These are phyloP conservation scores for Microchrysa polita DNA, from an alignment of 2,888 invertebrate species.

Conservation along the genomic window DNA sequence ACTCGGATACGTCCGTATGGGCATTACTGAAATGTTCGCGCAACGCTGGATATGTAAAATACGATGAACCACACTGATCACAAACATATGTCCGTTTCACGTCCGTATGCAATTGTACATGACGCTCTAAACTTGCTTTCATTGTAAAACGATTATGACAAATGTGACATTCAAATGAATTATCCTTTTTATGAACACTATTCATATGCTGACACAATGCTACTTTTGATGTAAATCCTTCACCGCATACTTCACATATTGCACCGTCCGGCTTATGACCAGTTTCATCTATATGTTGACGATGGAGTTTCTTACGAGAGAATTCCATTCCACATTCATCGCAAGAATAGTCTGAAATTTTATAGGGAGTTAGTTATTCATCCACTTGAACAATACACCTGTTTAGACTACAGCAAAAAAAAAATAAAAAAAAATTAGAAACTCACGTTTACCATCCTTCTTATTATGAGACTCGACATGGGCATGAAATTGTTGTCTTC, in stretches of 20 bases:
- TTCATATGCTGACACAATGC: constrained; percentile 64
- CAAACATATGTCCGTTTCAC: constrained; percentile 64
- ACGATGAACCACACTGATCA: constrained; percentile 63
- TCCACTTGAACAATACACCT: not conserved
- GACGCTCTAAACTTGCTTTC: constrained; percentile 63
- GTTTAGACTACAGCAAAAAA: not conserved
- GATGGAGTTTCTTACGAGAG: constrained; percentile 61
- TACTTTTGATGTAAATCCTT: constrained; percentile 61
- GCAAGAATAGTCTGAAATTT: constrained; percentile 59
- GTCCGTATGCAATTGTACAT: constrained; percentile 63
- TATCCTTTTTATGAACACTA: constrained; percentile 63
- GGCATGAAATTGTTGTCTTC: constrained; percentile 63
- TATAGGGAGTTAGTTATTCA: not conserved
- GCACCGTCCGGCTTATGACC: constrained; percentile 64
- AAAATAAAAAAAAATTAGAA: not conserved
- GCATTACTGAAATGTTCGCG: constrained; percentile 64
- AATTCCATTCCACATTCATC: constrained; percentile 62
- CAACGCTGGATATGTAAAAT: constrained; percentile 64
- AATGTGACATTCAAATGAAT: constrained; percentile 64
- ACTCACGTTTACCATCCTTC: constrained; percentile 64
- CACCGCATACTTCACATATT: constrained; percentile 64
- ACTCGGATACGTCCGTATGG: constrained; percentile 62
- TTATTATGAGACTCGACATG: constrained; percentile 64
- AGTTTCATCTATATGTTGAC: constrained; percentile 62
- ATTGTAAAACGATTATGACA: constrained; percentile 64